phyloP scores from a whole-genome alignment of 1,140 invertebrate species.

The Sycophila sp. region DNA sequence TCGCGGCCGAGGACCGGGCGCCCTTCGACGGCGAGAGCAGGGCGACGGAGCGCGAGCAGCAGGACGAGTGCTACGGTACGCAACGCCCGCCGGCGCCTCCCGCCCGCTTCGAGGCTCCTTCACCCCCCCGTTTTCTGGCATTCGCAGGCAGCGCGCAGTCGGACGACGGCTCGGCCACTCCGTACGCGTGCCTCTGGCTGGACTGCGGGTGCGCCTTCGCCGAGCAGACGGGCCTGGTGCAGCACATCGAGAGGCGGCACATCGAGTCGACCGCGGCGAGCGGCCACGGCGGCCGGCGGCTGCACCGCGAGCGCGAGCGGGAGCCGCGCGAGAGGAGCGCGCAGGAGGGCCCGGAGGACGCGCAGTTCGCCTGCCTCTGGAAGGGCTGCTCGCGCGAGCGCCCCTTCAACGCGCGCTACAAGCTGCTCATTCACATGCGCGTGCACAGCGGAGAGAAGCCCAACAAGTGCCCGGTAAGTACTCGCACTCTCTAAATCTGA shows the following conservation, averaged over 20 bases:
- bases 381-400: constrained; percentile 83
- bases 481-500: no score
- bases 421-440: constrained; percentile 95
- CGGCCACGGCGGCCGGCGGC: constrained; percentile 46
- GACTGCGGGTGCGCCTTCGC: constrained; percentile 83
- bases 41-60: constrained; percentile 1
- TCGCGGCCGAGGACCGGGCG: constrained; percentile 41
- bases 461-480: constrained; percentile 93
- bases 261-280: constrained; percentile 73
- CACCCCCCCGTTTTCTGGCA: no score
- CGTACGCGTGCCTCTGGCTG: constrained; percentile 82
- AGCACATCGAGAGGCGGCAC: constrained; percentile 91
- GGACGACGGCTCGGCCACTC: constrained; percentile 44
- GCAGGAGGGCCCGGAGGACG: constrained; percentile 74
- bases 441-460: constrained; percentile 97
- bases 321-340: constrained; percentile 38
- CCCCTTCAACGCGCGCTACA: constrained; percentile 96
- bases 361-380: constrained; percentile 95
- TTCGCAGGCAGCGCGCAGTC: constrained; percentile 43
- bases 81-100: background rate
- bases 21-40: constrained; percentile 30
- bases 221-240: constrained; percentile 82
- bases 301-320: constrained; percentile 53
- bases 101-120: no score
- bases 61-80: constrained; percentile 50